These are phyloP conservation scores for Brachyhypopomus gauderio DNA, from an alignment of 2,113 vertebrate species.

Conservation along the genomic window DNA sequence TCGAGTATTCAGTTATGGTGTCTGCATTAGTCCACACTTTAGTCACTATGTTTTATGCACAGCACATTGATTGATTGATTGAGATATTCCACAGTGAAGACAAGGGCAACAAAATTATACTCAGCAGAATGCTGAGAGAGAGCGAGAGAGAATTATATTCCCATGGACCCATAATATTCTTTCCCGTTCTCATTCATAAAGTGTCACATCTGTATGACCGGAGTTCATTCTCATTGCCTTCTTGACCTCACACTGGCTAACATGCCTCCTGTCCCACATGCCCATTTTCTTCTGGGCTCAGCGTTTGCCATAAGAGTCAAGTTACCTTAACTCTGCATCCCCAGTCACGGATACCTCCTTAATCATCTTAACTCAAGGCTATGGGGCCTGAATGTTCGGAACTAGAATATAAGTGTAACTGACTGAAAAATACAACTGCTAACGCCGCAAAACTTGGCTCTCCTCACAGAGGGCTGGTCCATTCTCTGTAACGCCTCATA, in stretches of 20 bases:
- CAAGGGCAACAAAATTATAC: slow-evolving; percentile 14
- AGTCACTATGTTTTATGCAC: too few species aligned
- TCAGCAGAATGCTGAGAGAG: neutral
- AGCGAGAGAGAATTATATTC: neutral
- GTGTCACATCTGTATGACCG: slow-evolving; percentile 61
- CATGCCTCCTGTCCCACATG: slow-evolving; percentile 64
- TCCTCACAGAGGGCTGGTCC: too few species aligned
- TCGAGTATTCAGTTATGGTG: neutral
- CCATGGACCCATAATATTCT: neutral
- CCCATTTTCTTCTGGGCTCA: slow-evolving; percentile 64
- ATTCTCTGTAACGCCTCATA: too few species aligned
- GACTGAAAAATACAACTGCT: too few species aligned
- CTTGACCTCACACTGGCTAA: slow-evolving; percentile 61
- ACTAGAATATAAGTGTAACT: too few species aligned
- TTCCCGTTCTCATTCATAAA: slow-evolving; percentile 1
- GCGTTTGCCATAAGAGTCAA: slow-evolving; percentile 65
- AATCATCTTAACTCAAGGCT: neutral
- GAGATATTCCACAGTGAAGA: neutral
- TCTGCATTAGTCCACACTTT: too few species aligned
- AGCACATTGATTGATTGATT: too few species aligned
- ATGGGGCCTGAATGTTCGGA: too few species aligned
- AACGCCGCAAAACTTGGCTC: too few species aligned
- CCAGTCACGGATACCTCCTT: slow-evolving; percentile 1
- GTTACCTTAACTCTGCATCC: slow-evolving; percentile 31
- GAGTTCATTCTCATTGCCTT: slow-evolving; percentile 58